A percentile compares a stretch with the other conserved stretches of the same genome.
These are phyloP conservation scores for Holcopasites calliopsidis DNA, from an alignment of 1,140 invertebrate genomes.

Conservation along the genomic window DNA sequence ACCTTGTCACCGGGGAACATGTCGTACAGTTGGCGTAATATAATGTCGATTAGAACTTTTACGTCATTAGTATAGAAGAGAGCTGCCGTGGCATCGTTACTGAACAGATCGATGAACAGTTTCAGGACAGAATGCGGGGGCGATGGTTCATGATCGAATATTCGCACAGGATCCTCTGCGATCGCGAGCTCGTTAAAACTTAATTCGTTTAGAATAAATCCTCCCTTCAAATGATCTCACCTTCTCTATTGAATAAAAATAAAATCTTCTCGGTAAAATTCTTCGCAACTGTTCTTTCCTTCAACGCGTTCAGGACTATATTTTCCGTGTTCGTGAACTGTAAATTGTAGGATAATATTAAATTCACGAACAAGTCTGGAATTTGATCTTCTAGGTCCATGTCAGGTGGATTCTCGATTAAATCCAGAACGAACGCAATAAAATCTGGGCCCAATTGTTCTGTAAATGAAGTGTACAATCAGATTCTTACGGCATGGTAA, in stretches of 20 bases:
- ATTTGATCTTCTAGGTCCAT: constrained; percentile 89
- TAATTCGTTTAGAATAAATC: background rate
- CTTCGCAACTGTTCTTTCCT: constrained; percentile 86
- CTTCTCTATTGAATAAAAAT: constrained; percentile 92
- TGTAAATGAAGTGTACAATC: constrained; percentile 76
- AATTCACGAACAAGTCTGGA: constrained; percentile 89
- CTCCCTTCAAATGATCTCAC: constrained; percentile 78
- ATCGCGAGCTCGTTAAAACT: constrained; percentile 12
- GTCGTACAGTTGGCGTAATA: constrained; percentile 92
- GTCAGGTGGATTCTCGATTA: constrained; percentile 89
- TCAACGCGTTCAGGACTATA: constrained; percentile 87
- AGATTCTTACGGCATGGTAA: background rate
- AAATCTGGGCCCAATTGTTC: constrained; percentile 90
- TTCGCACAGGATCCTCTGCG: constrained; percentile 91
- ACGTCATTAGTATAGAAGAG: constrained; percentile 96
- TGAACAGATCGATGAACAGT: constrained; percentile 92
- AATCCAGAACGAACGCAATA: constrained; percentile 87
- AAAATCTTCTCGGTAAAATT: constrained; percentile 94
- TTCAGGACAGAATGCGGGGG: constrained; percentile 93
- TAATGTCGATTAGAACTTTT: constrained; percentile 95
- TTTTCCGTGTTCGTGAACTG: constrained; percentile 88
- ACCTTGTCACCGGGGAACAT: constrained; percentile 93
- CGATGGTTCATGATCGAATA: constrained; percentile 90
- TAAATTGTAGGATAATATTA: constrained; percentile 93
- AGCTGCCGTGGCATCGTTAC: constrained; percentile 85